Conservation (phyloP, 2,113 vertebrate genomes). For the Rhinogobius similis region DNA sequence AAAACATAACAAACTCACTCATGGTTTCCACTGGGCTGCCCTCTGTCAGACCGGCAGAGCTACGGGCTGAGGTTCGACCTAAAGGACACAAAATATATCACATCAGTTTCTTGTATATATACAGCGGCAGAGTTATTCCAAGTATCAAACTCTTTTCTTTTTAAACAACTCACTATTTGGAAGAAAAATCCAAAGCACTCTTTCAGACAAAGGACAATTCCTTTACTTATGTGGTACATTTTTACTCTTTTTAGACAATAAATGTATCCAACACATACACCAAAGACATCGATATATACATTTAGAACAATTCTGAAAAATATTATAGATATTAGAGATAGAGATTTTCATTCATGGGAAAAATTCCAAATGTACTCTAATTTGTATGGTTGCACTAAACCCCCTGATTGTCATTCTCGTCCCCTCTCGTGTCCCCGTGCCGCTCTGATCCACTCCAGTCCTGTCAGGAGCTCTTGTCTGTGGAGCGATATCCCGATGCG, state of each 20-base stretch:
- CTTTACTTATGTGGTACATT: too few relatives aligned
- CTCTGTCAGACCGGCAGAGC: conserved; percentile 74
- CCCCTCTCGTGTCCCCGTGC: not conserved
- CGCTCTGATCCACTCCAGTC: conserved; percentile 13
- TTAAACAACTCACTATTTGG: too few relatives aligned
- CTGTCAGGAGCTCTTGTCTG: conserved; percentile 16
- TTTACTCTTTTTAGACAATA: not conserved
- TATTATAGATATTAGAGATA: too few relatives aligned
- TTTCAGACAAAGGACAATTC: too few relatives aligned
- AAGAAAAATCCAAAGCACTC: too few relatives aligned
- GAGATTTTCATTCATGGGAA: too few relatives aligned
- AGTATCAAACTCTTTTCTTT: too few relatives aligned
- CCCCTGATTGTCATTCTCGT: not conserved
- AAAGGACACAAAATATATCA: conserved; percentile 51
- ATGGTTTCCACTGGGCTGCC: conserved; percentile 81
- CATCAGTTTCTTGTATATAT: too few relatives aligned
- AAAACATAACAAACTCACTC: conserved; percentile 81
- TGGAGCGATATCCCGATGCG: conserved; percentile 31
- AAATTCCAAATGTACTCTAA: not conserved
- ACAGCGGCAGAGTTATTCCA: too few relatives aligned
- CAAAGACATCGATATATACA: too few relatives aligned
- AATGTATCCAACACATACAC: not conserved
- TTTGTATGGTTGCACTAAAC: not conserved
- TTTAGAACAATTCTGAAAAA: too few relatives aligned
- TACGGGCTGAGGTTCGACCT: conserved; percentile 76